phyloP scores from a whole-genome alignment of 1,140 invertebrate genomes.

The Popillia japonica region DNA sequence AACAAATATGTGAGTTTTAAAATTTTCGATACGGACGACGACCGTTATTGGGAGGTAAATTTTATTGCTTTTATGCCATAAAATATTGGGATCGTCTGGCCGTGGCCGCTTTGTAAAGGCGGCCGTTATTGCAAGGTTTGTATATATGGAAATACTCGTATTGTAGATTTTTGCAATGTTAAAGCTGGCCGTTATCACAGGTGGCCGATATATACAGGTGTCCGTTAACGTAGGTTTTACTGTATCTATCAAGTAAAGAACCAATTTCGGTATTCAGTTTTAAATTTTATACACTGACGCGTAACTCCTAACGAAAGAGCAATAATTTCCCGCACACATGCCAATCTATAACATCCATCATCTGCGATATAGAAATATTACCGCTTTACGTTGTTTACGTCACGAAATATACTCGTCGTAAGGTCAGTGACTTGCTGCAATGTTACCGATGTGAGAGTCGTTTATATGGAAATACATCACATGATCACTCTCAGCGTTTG shows the following conservation, averaged over 20 bases:
- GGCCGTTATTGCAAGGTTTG: too few relatives aligned
- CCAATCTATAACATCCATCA: not conserved
- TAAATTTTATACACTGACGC: not conserved
- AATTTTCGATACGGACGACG: too few relatives aligned
- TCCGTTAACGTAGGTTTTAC: too few relatives aligned
- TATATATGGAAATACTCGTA: too few relatives aligned
- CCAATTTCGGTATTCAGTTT: not conserved
- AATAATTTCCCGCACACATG: not conserved
- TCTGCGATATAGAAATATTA: not conserved
- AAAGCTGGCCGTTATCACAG: too few relatives aligned
- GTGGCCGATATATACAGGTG: too few relatives aligned
- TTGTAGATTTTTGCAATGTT: too few relatives aligned
- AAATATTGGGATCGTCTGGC: too few relatives aligned
- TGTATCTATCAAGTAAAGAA: not conserved
- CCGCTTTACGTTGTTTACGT: not conserved
- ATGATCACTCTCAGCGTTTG: constrained; percentile 9
- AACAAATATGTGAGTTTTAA: too few relatives aligned
- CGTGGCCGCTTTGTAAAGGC: too few relatives aligned
- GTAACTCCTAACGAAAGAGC: not conserved
- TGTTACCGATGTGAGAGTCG: constrained; percentile 8
- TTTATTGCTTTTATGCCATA: too few relatives aligned
- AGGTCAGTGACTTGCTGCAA: constrained; percentile 9
- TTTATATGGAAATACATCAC: not conserved
- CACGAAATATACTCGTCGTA: not conserved
- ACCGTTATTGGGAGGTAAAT: too few relatives aligned